Percentiles rank a stretch among this genome's conserved stretches.
Evolutionary conservation across 2,888 invertebrate genomes (phyloP).

Genomic region (Caenorhabditis afra): DNA sequence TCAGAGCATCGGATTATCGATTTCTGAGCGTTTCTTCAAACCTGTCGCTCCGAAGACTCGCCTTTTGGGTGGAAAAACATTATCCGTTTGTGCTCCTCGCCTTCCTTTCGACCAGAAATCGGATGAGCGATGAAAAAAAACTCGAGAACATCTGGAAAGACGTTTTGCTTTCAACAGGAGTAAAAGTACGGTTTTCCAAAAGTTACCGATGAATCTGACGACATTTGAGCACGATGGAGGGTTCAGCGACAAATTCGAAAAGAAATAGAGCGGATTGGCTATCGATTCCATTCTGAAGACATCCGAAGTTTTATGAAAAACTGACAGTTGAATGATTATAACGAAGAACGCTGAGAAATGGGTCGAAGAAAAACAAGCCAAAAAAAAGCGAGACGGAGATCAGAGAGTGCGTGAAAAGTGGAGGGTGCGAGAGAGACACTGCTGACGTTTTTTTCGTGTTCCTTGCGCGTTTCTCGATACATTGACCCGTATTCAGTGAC

Average conservation of each 20-base stretch:
- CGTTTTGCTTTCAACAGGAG: not conserved
- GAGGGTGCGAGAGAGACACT: too few relatives aligned
- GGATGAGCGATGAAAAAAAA: slow-evolving; percentile 78
- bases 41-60: slow-evolving; percentile 67
- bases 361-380: too few relatives aligned
- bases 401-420: too few relatives aligned
- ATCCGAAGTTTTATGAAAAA: not conserved
- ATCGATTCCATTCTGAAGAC: slow-evolving; percentile 56
- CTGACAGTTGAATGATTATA: too few relatives aligned
- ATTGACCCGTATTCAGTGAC: too few relatives aligned
- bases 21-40: not conserved
- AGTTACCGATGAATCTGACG: slow-evolving; percentile 57
- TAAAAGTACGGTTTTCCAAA: not conserved
- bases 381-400: too few relatives aligned
- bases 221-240: slow-evolving; percentile 46
- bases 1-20: too few relatives aligned
- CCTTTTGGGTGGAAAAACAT: slow-evolving; percentile 76
- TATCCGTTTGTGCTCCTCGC: slow-evolving; percentile 72
- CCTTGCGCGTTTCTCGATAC: too few relatives aligned
- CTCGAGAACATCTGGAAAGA: slow-evolving; percentile 72
- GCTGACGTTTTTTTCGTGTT: too few relatives aligned
- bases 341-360: too few relatives aligned
- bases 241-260: slow-evolving; percentile 29
- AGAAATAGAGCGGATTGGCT: slow-evolving; percentile 56
- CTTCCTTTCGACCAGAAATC: slow-evolving; percentile 73